Evolutionary conservation across 2,888 invertebrate genomes (phyloP), one percentile per base, ranked within the genome.

Genomic region (Lasiommata megera): DNA sequence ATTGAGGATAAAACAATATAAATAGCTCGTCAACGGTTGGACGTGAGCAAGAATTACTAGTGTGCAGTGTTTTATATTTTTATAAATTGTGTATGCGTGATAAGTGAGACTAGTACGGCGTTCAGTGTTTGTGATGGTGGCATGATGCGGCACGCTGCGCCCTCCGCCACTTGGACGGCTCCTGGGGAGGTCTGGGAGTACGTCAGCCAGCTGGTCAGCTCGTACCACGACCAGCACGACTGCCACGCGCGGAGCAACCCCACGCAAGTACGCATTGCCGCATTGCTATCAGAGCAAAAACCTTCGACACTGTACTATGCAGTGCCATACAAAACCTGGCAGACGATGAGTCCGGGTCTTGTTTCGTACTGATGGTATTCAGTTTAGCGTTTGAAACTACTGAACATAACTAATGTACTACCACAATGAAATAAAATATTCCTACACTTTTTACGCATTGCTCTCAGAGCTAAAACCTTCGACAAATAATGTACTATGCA

Each of bases 151-250:
- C 91, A 87, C 82, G 84, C 78, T 67, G 86, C 85, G 62, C 84
- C 85, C 67, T 78, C 82, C 64, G 84, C 85, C 68, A 81, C 87
- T 70, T 92, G 82, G 92, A 88, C 82, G 67, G 92, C 80, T 76
- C 92, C 92, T 68, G 93, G 93, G 68, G 92, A 93, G 70, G 92
- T 93, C 68, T 94, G 93, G 93, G 93, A 94, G 83, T 93, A 93
- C 76, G 93, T 94, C 79, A 93, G 92, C 78, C 92, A 93, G 72
- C 88, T 93, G 65, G 92, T 93, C 77, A 93, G 92, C 82, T 92
- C 92, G 46, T 93, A 93, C 72, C 92, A 92, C 74, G 89, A 91
- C 63, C 92, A 92, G 67, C 91, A 92, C 67, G 82, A 91, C 67
- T 83, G 86, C 69, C 89, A 89, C 88, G 88, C 88, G 60, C 60